These are phyloP conservation scores for Augochlora pura DNA, from an alignment of 1,140 invertebrate genomes.

Conservation along the genomic window DNA sequence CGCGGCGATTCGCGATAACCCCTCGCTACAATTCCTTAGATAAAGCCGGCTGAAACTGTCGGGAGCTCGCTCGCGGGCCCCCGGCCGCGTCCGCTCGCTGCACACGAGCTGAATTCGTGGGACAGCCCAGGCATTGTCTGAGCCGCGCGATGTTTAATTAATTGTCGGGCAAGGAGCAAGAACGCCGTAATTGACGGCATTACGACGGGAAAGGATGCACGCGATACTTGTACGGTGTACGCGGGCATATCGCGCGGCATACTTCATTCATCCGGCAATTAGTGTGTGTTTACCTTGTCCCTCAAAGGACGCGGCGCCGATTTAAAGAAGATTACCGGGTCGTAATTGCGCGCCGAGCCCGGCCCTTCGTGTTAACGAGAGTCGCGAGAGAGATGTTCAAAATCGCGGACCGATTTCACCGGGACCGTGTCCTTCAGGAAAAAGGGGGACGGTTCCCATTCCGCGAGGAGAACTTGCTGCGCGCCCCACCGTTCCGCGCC, in stretches of 20 bases:
- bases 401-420: not conserved
- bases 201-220: not conserved
- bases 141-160: slow-evolving; percentile 1
- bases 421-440: not conserved
- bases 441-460: not conserved
- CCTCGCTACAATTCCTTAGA: slow-evolving; percentile 29
- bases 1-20: slow-evolving; percentile 46
- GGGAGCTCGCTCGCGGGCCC: not conserved
- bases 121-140: not conserved
- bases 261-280: slow-evolving; percentile 25
- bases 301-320: not conserved
- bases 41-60: slow-evolving; percentile 1
- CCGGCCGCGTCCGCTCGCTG: not conserved
- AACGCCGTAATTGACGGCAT: not conserved
- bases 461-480: not conserved
- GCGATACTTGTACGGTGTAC: not conserved
- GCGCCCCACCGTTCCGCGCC: too few species aligned
- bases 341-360: slow-evolving; percentile 16
- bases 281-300: slow-evolving; percentile 27
- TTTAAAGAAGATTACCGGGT: slow-evolving; percentile 20
- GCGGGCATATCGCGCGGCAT: not conserved
- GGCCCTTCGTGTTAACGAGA: slow-evolving; percentile 6
- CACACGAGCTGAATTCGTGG: not conserved
- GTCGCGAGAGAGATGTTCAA: not conserved
- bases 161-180: not conserved